Base-by-base conservation (phyloP, 2,113 vertebrate genomes). In the Melospiza melodia region DNA sequence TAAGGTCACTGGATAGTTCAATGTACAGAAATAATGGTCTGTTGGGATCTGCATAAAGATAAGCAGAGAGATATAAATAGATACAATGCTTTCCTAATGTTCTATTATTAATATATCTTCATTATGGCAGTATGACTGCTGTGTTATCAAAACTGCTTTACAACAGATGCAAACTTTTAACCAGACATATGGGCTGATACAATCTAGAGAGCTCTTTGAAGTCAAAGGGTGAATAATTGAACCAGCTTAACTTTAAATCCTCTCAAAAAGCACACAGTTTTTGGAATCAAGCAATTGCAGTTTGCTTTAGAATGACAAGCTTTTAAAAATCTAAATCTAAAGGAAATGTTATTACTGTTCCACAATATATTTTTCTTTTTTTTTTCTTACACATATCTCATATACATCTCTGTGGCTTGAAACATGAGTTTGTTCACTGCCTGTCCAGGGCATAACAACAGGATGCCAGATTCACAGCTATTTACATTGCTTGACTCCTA, bases 241-340 rank as follows among this genome's bases (percentile, higher is more conserved):
- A 90, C 35, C 43, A 90, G 68, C 63, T 95, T 93, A 94, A 90
- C 62, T 87, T 93, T 76, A 79, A 89, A 90, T 90, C 86, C 65
- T 86, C 83, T 82, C 76, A 77, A 61, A 95, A 97, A 77, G 43
- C 68, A 71, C 65, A 77, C 9, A 33, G 81, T 80, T 87, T 77
- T 75, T 44, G 37, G 59, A 75, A 79, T 31, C 44, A 66, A 69
- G 51, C 16, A 84, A 62, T 46, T 84, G 31, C 61, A 57, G 44
- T 84, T 83, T 83, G 51, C 80, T 86, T 93, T 57, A 88, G 41
- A 90, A 78, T 54, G 12, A 82, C 0, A 2, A 84, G 72, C 11
- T 63, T 86, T 84, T 55, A 7, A 82, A 90, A 79, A 93, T 9
- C n/a, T 85, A 71, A 55, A 81, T 48, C 35, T 49, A 81, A 58